These are phyloP conservation scores for Murina feae DNA, from an alignment of 2,113 vertebrate genomes.

Conservation along the genomic window DNA sequence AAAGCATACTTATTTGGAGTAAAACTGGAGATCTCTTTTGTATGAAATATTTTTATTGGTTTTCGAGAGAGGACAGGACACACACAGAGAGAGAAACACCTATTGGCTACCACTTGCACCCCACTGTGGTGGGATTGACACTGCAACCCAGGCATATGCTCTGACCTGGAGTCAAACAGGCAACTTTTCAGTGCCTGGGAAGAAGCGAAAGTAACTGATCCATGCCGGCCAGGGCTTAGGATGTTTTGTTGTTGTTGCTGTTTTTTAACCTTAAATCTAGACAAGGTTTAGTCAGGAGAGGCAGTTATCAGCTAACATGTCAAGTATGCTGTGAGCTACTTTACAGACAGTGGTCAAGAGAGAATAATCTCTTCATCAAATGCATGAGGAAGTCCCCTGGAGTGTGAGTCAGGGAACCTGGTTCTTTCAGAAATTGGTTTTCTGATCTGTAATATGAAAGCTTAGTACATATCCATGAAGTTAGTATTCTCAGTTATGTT, in stretches of 20 bases:
- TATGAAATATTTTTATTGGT: not conserved
- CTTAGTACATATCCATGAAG: not conserved
- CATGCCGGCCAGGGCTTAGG: not conserved
- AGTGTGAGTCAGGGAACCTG: not conserved
- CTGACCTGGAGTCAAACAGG: not conserved
- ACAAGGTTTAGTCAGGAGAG: not conserved
- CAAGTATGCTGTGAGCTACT: not conserved
- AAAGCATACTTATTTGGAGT: not conserved
- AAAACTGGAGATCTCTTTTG: not conserved
- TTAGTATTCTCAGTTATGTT: not conserved
- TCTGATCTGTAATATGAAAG: not conserved
- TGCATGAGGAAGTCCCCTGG: fast-evolving
- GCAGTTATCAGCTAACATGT: not conserved
- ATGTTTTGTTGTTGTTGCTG: not conserved
- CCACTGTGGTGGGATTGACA: not conserved
- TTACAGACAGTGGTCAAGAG: fast-evolving
- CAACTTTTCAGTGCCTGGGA: too few species aligned
- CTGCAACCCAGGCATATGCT: not conserved
- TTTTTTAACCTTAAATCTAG: not conserved
- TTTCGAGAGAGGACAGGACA: not conserved
- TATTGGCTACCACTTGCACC: not conserved
- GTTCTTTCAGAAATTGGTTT: not conserved
- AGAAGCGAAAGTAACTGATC: not conserved
- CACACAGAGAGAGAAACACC: not conserved
- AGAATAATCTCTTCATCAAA: not conserved